Evolutionary conservation across 2,797 vertebrate genomes (phyloP).

Genomic region (Phataginus tetradactyla): DNA sequence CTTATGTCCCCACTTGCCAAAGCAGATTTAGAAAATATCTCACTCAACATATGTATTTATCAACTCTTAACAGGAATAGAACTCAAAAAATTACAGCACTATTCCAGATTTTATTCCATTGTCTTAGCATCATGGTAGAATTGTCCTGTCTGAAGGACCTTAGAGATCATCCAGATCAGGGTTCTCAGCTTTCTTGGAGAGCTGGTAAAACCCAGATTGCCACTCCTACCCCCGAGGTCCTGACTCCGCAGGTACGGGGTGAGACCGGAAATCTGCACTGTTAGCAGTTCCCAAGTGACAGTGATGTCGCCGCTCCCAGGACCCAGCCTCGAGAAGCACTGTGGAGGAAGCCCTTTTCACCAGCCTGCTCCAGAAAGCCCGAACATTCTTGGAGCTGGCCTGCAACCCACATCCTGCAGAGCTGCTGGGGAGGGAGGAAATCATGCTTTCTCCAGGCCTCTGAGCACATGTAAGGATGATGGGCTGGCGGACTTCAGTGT

Average conservation of each 20-base stretch:
- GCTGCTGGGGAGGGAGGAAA: background rate
- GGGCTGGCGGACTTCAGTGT: background rate
- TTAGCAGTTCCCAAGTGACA: background rate
- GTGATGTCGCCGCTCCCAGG: background rate
- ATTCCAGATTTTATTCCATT: slow-evolving; percentile 4
- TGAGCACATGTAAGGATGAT: background rate
- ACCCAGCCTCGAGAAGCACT: background rate
- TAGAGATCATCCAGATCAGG: background rate
- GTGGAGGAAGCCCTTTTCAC: background rate
- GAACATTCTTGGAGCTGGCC: background rate
- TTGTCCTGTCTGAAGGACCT: background rate
- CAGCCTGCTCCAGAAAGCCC: background rate
- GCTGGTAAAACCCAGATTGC: background rate
- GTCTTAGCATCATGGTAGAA: background rate
- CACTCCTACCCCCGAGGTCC: background rate
- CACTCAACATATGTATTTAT: slow-evolving; percentile 8
- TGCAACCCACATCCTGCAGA: background rate
- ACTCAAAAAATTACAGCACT: background rate
- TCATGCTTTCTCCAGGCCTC: background rate
- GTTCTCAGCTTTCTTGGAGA: background rate
- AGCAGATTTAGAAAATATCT: slow-evolving; percentile 35
- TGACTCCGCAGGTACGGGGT: background rate
- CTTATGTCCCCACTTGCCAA: background rate
- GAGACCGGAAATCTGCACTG: background rate
- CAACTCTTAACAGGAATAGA: background rate